Conservation (phyloP, 1,140 invertebrate genomes). For the Heterodera schachtii region DNA sequence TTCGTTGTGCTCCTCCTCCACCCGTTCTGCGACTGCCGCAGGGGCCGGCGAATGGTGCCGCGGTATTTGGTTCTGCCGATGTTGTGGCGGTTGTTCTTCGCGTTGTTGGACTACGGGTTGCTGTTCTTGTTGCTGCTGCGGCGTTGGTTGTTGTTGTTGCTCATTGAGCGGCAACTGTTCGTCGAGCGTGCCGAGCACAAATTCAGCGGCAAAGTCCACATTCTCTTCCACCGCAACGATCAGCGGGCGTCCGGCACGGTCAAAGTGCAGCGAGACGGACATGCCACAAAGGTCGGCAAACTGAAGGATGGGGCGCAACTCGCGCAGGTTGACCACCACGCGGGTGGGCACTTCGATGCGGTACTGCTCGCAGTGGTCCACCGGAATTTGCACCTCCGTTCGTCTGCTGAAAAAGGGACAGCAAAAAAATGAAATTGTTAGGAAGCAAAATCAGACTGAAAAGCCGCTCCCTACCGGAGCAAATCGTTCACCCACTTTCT, state of each 20-base stretch:
- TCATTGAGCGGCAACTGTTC: constrained; percentile 5
- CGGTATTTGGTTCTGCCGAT: too few relatives aligned
- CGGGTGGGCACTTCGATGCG: constrained; percentile 5
- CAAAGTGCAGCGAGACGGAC: constrained; percentile 28
- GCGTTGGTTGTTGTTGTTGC: not conserved
- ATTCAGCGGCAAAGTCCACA: constrained; percentile 29
- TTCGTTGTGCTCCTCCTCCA: too few relatives aligned
- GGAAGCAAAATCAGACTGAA: too few relatives aligned
- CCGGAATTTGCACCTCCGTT: constrained; percentile 19
- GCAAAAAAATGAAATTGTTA: not conserved
- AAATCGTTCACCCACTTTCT: too few relatives aligned
- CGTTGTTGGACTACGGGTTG: not conserved
- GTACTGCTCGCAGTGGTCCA: constrained; percentile 21
- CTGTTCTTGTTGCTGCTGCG: not conserved
- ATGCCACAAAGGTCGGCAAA: constrained; percentile 27
- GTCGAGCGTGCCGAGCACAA: constrained; percentile 26
- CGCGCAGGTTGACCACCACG: constrained; percentile 22
- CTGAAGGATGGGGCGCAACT: constrained; percentile 29
- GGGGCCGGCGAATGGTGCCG: not conserved
- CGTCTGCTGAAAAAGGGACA: constrained; percentile 25
- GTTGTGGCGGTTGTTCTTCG: not conserved
- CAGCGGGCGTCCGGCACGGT: constrained; percentile 19
- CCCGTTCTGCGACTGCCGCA: not conserved
- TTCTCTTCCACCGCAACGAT: constrained; percentile 32
- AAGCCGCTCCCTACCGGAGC: too few relatives aligned